A percentile compares a stretch with the other conserved stretches of the same genome.
phyloP scores from a whole-genome alignment of 1,140 invertebrate species.

The Apis laboriosa region DNA sequence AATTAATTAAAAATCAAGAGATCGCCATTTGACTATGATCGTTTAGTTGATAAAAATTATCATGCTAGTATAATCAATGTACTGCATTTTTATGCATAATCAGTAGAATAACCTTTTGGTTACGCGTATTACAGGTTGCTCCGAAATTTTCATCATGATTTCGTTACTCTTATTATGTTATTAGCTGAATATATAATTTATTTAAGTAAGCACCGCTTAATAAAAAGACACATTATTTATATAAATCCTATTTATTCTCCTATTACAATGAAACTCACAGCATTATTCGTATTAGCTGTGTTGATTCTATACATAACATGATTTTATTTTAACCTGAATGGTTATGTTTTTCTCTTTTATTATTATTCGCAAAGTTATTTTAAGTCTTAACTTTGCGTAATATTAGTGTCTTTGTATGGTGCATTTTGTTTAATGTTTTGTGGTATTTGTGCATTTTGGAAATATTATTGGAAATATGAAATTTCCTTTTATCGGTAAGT shows the following conservation, averaged over 20 bases:
- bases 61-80: background rate
- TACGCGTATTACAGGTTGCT: conserved; percentile 30
- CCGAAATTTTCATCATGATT: conserved; percentile 20
- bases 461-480: conserved; percentile 42
- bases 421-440: conserved; percentile 56
- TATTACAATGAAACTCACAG: conserved; percentile 13
- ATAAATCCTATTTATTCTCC: conserved; percentile 36
- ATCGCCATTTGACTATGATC: conserved; percentile 25
- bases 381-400: conserved; percentile 55
- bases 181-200: conserved; percentile 28
- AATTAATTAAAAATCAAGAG: conserved; percentile 26
- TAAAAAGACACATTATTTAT: conserved; percentile 36
- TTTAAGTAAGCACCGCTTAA: conserved; percentile 40
- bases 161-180: conserved; percentile 35
- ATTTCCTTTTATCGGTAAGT: conserved; percentile 60
- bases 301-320: conserved; percentile 15
- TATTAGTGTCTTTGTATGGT: conserved; percentile 42
- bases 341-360: conserved; percentile 31
- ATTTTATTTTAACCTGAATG: conserved; percentile 26
- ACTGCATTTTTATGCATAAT: background rate
- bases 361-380: conserved; percentile 53
- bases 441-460: conserved; percentile 60
- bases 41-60: background rate
- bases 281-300: conserved; percentile 23
- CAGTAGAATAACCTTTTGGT: conserved; percentile 24